phyloP scores from a whole-genome alignment of 1,140 invertebrate genomes.

The Apocrypta bakeri region DNA sequence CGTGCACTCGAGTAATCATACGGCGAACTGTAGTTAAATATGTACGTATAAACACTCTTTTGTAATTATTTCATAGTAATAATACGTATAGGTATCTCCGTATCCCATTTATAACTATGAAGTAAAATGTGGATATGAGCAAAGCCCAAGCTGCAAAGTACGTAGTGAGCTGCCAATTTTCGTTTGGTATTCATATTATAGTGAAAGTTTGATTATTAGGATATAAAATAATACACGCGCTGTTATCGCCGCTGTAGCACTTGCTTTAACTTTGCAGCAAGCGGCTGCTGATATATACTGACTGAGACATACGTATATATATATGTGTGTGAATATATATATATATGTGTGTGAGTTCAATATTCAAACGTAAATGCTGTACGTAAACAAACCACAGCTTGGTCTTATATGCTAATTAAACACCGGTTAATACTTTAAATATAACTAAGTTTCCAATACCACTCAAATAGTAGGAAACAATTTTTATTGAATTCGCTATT shows the following conservation, averaged over 20 bases:
- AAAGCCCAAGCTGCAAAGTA: neutral
- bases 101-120: neutral
- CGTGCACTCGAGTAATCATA: neutral
- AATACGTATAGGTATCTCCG: neutral
- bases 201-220: neutral
- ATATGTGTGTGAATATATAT: neutral
- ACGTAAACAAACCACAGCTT: constrained; percentile 23
- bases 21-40: constrained; percentile 26
- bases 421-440: neutral
- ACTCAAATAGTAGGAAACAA: too few species aligned
- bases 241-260: neutral
- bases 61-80: neutral
- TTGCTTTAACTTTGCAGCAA: constrained; percentile 4
- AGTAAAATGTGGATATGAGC: neutral
- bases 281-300: neutral
- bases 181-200: neutral
- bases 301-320: constrained; percentile 12
- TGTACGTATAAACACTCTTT: neutral
- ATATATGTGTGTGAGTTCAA: neutral
- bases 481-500: too few species aligned
- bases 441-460: neutral
- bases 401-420: neutral
- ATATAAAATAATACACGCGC: neutral
- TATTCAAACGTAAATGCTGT: constrained; percentile 14
- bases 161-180: constrained; percentile 17